These are phyloP conservation scores for Andrena hattorfiana DNA, from an alignment of 2,888 invertebrate species.

Conservation along the genomic window DNA sequence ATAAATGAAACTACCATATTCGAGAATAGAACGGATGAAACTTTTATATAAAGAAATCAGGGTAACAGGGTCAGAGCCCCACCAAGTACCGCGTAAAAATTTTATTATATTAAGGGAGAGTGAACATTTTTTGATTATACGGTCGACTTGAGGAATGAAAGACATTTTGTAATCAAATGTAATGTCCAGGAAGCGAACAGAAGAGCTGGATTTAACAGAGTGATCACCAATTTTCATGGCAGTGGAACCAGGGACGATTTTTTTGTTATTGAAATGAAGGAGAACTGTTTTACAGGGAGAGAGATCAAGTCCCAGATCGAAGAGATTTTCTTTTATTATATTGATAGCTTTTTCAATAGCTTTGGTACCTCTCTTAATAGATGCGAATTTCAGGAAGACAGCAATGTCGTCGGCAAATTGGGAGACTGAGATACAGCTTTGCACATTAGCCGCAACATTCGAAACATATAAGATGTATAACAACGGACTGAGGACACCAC, in stretches of 20 bases:
- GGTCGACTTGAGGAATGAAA: neutral
- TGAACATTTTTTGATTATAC: neutral
- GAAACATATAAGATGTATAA: neutral
- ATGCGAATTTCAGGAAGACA: neutral
- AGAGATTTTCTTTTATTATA: neutral
- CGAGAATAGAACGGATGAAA: too few relatives aligned
- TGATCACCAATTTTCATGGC: neutral
- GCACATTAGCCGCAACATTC: neutral
- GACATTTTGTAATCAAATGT: constrained; percentile 2
- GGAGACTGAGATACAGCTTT: neutral
- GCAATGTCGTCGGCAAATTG: neutral
- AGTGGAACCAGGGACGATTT: neutral
- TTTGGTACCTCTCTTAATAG: neutral
- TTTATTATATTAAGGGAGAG: neutral
- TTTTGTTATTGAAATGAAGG: neutral
- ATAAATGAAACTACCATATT: too few relatives aligned
- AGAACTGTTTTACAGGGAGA: constrained; percentile 1
- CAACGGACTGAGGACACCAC: neutral
- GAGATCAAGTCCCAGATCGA: neutral
- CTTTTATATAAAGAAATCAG: too few relatives aligned
- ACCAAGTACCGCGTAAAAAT: too few relatives aligned
- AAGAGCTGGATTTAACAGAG: neutral
- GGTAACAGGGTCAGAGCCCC: too few relatives aligned
- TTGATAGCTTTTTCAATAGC: neutral
- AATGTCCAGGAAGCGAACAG: neutral